Evolutionary conservation across 2,797 vertebrate species (phyloP), one percentile per base, ranked within the genome.

Genomic region (Ambastaia sidthimunki): DNA sequence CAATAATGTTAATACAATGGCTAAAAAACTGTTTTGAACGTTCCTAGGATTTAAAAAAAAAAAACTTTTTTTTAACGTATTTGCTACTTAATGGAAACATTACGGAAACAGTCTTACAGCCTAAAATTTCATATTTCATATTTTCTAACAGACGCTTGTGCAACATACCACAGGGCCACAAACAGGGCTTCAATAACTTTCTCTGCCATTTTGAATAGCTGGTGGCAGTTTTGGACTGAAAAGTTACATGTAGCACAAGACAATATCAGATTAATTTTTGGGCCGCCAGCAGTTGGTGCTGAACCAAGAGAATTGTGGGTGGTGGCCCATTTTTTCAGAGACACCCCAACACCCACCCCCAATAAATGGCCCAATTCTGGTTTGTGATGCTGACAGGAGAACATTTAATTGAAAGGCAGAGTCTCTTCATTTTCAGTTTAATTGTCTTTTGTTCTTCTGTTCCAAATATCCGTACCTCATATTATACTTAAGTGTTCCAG

Each of bases 401-500:
- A 72, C 25, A 62, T 57, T 80, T 66, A 67, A 59, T 73, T 66
- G 78, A 73, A 52, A 73, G 37, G 18, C 50, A 59, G 69, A 63
- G 70, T 48, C 47, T 69, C 67, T 70, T 78, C 76, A 78, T 78
- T 78, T 62, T 50, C 25, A 0, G 4, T 66, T 71, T 76, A 81
- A 75, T 81, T 76, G 80, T 76, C 74, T 81, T 69, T 69, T 75
- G 55, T 70, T 70, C 71, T 76, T 59, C 69, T 54, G 73, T 71
- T 81, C 54, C 74, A 71, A 76, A 81, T 81, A 75, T 71, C 19
- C 0, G 54, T 81, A 41, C 65, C 55, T 81, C 73, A 81, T 70
- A 69, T 76, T 76, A 81, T 34, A 55, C 78, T 80, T 80, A 80
- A 80, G 78, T 65, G 70, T 23, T 80, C 78, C 70, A 67, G 34